Evolutionary conservation across 2,797 vertebrate genomes (phyloP).

Genomic region (Lithobates sylvaticus): DNA sequence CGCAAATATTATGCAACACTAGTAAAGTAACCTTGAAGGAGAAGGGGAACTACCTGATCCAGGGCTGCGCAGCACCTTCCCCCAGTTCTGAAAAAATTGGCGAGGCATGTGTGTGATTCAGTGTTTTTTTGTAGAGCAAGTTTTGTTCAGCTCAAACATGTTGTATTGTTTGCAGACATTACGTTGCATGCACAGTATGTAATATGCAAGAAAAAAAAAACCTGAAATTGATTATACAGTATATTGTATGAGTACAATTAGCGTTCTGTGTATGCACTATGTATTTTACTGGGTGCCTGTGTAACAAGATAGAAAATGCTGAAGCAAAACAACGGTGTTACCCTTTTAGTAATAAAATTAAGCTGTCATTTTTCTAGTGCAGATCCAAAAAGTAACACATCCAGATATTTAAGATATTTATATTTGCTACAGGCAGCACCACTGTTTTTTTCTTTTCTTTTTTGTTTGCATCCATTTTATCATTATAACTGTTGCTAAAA

Average conservation of each 20-base stretch:
- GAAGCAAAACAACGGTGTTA: background rate
- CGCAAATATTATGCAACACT: too few species aligned
- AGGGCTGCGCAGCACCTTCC: too few species aligned
- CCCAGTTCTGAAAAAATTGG: too few species aligned
- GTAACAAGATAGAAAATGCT: background rate
- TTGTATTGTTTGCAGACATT: too few species aligned
- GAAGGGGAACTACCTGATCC: too few species aligned
- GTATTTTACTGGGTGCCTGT: background rate
- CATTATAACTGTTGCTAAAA: background rate
- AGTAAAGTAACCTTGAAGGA: too few species aligned
- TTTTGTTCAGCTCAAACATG: too few species aligned
- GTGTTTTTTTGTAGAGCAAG: too few species aligned
- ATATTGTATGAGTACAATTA: background rate
- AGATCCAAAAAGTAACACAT: background rate
- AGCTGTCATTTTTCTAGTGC: slow-evolving; percentile 6
- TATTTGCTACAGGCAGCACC: background rate
- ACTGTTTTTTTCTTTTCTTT: background rate
- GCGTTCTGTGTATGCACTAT: background rate
- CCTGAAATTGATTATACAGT: background rate
- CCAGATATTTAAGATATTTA: background rate
- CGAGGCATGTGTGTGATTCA: too few species aligned
- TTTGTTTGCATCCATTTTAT: background rate
- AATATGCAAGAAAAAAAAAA: background rate
- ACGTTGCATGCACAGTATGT: background rate
- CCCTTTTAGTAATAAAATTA: background rate